Evolutionary conservation across 2,797 vertebrate genomes (phyloP), one percentile per base, ranked within the genome.

Genomic region (Neomorphus geoffroyi): DNA sequence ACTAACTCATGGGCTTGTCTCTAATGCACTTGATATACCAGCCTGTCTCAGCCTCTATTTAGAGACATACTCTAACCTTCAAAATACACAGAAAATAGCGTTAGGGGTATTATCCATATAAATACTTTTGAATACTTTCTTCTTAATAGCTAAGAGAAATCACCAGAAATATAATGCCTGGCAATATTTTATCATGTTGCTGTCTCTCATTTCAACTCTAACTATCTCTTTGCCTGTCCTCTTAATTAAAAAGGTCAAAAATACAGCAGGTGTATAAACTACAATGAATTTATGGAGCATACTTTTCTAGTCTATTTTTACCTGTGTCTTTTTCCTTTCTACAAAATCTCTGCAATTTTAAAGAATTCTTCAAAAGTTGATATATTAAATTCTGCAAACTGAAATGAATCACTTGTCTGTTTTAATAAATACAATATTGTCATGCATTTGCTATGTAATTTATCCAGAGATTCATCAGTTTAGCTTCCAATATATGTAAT

Each of bases 361-460:
- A 85, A 88, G 58, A 89, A 33, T 90, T 89, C 51, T 87, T 87
- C 72, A 75, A 7, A 58, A 88, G 15, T 14, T 92, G 57, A 84
- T 93, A 9, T 77, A 95, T 93, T 83, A 90, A 12, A 61, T 85
- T 93, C 53, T 90, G 62, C 48, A 56, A 71, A 64, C 39, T 83
- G 73, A 92, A 97, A 89, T 15, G 28, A 88, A 78, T 81, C 15
- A 10, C 37, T 73, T 54, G 64, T 82, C 67, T 41, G 26, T 93
- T 96, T 94, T 93, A 96, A 94, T 87, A 94, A 95, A 92, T 94
- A 82, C 30, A 94, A 8, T 93, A 90, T 96, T 80, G 72, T 92
- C 87, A 80, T 8, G 4, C 61, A 83, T 94, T 94, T 90, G 54
- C 71, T 94, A 69, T 67, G 50, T 94, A 75, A 96, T 96, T 95